These are phyloP conservation scores for Caranx melampygus DNA, from an alignment of 2,113 vertebrate genomes.

Conservation along the genomic window DNA sequence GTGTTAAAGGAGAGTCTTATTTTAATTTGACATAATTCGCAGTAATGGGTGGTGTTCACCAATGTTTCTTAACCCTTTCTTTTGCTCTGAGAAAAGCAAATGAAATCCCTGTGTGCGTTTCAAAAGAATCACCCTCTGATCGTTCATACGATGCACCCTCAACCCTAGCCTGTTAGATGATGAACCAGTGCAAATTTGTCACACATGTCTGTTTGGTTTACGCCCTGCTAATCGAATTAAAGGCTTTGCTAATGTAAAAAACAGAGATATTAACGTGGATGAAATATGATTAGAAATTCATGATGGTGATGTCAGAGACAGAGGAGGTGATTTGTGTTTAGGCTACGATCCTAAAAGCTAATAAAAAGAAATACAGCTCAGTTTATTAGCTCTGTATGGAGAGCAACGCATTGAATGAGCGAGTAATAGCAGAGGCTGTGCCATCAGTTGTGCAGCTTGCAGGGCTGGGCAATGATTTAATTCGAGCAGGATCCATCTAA, in stretches of 20 bases:
- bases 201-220: neutral
- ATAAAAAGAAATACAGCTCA: neutral
- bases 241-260: neutral
- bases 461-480: conserved; percentile 16
- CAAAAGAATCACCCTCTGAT: neutral
- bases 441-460: conserved; percentile 2
- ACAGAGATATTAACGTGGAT: neutral
- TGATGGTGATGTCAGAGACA: neutral
- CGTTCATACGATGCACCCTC: neutral
- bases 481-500: neutral
- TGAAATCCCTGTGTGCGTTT: neutral
- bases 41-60: conserved; percentile 3
- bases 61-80: neutral
- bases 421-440: neutral
- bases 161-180: neutral
- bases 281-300: neutral
- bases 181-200: neutral
- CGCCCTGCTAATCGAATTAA: neutral
- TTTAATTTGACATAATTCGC: conserved; percentile 14
- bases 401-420: neutral
- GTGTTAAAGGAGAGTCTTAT: conserved; percentile 12
- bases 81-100: conserved; percentile 10
- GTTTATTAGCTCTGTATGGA: conserved; percentile 1
- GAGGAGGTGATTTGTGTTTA: neutral
- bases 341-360: neutral